phyloP scores from a whole-genome alignment of 2,888 invertebrate genomes.

The Trimorus sp. region DNA sequence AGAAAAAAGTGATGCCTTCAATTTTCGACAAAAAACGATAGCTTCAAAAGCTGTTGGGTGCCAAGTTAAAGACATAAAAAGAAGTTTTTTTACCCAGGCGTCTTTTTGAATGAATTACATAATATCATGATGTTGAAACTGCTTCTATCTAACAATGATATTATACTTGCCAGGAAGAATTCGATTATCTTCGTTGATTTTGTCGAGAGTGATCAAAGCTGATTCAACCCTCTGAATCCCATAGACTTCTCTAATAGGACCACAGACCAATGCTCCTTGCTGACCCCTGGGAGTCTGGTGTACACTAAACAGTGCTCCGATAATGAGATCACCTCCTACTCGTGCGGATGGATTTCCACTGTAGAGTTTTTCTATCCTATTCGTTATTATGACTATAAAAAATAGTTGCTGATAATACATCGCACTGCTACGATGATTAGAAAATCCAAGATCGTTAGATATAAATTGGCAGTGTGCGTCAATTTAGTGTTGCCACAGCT shows the following conservation, averaged over 20 bases:
- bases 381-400: constrained; percentile 3
- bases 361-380: constrained; percentile 9
- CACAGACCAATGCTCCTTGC: constrained; percentile 73
- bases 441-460: neutral
- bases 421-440: neutral
- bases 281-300: constrained; percentile 72
- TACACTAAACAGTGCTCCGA: constrained; percentile 75
- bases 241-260: constrained; percentile 73
- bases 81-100: no score
- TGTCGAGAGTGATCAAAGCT: constrained; percentile 82
- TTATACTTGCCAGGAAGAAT: constrained; percentile 69
- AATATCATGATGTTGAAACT: no score
- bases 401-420: neutral
- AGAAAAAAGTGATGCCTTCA: constrained; percentile 89
- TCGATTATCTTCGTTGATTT: constrained; percentile 83
- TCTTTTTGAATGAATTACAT: no score
- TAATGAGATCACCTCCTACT: constrained; percentile 72
- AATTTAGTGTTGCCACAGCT: no score
- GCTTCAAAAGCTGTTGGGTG: no score
- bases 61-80: no score
- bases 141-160: no score
- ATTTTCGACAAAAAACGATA: no score
- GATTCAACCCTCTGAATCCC: constrained; percentile 76
- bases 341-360: constrained; percentile 69
- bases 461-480: neutral